phyloP scores from a whole-genome alignment of 2,888 invertebrate genomes.

The Dione vanillae region DNA sequence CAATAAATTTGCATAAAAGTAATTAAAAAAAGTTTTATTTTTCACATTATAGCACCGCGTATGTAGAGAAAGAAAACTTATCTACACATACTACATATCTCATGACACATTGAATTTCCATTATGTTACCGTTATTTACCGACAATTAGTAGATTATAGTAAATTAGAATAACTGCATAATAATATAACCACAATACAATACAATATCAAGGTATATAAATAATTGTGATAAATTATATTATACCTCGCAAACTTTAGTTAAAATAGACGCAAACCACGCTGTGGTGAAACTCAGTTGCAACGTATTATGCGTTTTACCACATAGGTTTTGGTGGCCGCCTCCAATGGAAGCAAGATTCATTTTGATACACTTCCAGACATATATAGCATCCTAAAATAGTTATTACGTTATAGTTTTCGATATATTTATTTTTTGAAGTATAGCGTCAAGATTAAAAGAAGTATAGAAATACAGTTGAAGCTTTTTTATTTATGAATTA shows the following conservation, averaged over 20 bases:
- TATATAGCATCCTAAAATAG: background rate
- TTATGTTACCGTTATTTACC: background rate
- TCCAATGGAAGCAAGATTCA: background rate
- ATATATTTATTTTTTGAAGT: background rate
- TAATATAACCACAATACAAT: no score
- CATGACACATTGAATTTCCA: background rate
- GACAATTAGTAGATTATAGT: background rate
- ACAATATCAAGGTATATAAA: background rate
- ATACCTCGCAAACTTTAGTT: constrained; percentile 12
- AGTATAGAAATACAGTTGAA: no score
- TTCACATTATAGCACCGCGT: no score
- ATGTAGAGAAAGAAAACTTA: no score
- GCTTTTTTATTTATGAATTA: no score
- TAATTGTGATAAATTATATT: constrained; percentile 16
- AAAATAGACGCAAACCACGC: constrained; percentile 11
- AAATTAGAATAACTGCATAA: constrained; percentile 2
- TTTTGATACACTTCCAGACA: constrained; percentile 1
- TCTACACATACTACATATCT: background rate
- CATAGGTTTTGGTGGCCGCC: background rate
- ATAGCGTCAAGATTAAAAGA: no score
- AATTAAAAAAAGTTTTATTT: no score
- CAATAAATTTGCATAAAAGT: no score
- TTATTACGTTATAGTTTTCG: background rate
- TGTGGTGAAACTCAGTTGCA: constrained; percentile 22
- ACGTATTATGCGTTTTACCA: constrained; percentile 21